Percentiles rank a stretch among this genome's conserved stretches.
Conservation (phyloP, 2,113 vertebrate species). For the Glareola pratincola region DNA sequence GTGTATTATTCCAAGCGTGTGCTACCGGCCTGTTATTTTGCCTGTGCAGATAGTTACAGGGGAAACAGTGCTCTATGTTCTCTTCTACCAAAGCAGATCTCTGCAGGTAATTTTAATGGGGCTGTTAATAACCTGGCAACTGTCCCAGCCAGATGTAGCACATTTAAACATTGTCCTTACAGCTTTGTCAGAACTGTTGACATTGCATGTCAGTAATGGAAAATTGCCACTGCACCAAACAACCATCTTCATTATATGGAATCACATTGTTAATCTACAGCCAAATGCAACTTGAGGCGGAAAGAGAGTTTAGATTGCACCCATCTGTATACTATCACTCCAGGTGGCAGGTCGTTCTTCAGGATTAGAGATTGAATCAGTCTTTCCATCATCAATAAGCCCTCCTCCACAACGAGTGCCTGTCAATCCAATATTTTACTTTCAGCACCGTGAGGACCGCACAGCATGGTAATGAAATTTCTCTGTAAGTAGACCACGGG, state of each 20-base stretch:
- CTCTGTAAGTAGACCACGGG: constrained; percentile 50
- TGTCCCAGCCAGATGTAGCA: constrained; percentile 67
- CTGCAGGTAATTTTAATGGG: constrained; percentile 69
- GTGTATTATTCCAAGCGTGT: not conserved
- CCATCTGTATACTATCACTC: constrained; percentile 72
- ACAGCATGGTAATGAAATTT: constrained; percentile 71
- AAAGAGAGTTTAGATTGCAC: constrained; percentile 67
- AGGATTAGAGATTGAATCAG: constrained; percentile 76
- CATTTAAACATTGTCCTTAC: constrained; percentile 56
- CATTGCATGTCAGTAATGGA: constrained; percentile 63
- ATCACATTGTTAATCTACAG: constrained; percentile 70
- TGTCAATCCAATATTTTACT: constrained; percentile 74
- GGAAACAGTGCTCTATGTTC: not conserved
- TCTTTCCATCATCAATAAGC: constrained; percentile 72
- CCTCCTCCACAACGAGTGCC: constrained; percentile 55
- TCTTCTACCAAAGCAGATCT: constrained; percentile 13
- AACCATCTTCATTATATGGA: constrained; percentile 70
- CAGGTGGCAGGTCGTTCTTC: constrained; percentile 74
- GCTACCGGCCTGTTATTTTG: not conserved
- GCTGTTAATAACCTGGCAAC: constrained; percentile 65
- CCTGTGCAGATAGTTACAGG: not conserved
- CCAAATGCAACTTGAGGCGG: constrained; percentile 65
- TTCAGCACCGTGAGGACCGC: constrained; percentile 41
- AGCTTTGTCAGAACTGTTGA: constrained; percentile 67
- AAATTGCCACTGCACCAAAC: constrained; percentile 66